A percentile compares a stretch with the other conserved stretches of the same genome.
These are phyloP conservation scores for Chrysolina oricalcia DNA, from an alignment of 2,888 invertebrate species.

Conservation along the genomic window DNA sequence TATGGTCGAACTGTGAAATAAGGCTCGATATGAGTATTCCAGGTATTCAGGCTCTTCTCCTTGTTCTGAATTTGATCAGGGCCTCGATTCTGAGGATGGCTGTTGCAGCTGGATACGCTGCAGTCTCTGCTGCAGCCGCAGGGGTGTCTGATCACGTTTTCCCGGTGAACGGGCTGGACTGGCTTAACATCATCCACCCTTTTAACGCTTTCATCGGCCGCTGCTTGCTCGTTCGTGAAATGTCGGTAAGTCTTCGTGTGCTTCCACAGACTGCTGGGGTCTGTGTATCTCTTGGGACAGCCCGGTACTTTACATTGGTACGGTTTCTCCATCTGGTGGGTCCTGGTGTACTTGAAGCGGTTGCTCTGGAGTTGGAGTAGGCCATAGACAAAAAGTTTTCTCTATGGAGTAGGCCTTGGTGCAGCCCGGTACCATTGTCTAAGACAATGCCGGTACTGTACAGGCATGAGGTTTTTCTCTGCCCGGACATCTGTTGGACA, in stretches of 20 bases:
- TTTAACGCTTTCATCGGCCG: slow-evolving; percentile 27
- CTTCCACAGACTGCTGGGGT: slow-evolving; percentile 93
- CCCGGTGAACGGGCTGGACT: slow-evolving; percentile 41
- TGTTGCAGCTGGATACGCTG: slow-evolving; percentile 47
- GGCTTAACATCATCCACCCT: slow-evolving; percentile 10
- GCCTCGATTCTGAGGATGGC: slow-evolving; percentile 61
- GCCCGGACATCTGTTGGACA: slow-evolving; percentile 93
- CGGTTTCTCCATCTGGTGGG: slow-evolving; percentile 94
- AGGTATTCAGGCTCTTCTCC: slow-evolving; percentile 42
- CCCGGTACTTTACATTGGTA: slow-evolving; percentile 93
- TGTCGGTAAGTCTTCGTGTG: slow-evolving; percentile 95
- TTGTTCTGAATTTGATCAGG: slow-evolving; percentile 58
- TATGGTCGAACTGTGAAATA: slow-evolving; percentile 39
- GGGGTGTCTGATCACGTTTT: slow-evolving; percentile 50
- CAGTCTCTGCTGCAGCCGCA: slow-evolving; percentile 49
- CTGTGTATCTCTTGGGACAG: slow-evolving; percentile 94
- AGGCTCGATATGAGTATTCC: slow-evolving; percentile 50
- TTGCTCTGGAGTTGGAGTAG: slow-evolving; percentile 96
- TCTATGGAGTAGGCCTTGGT: slow-evolving; percentile 95
- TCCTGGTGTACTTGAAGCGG: slow-evolving; percentile 93
- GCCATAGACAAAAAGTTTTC: too few species aligned
- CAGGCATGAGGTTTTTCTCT: slow-evolving; percentile 95
- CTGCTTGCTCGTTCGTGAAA: slow-evolving; percentile 69
- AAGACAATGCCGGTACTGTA: too few species aligned
- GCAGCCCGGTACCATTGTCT: too few species aligned